A percentile compares a stretch with the other conserved stretches of the same genome.
Conservation (phyloP, 2,888 invertebrate species). For the Eumacrocentrus americanus region DNA sequence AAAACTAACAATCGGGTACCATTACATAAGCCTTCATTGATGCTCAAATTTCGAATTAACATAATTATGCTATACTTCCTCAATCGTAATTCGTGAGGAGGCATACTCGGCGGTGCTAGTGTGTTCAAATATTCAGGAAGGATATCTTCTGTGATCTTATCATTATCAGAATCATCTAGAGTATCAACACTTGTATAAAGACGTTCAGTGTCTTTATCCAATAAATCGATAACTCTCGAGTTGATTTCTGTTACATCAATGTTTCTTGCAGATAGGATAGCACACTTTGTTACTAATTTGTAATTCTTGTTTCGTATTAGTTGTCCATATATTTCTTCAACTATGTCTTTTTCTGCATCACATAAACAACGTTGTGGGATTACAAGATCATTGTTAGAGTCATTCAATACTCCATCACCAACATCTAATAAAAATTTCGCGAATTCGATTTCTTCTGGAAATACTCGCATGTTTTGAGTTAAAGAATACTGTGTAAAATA, state of each 20-base stretch:
- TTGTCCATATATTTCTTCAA: background rate
- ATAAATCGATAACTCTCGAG: background rate
- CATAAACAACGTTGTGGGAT: background rate
- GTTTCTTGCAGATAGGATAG: background rate
- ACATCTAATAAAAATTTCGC: background rate
- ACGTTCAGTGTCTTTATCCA: background rate
- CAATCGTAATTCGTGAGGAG: background rate
- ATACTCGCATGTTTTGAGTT: background rate
- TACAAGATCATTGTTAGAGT: background rate
- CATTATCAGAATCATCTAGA: background rate
- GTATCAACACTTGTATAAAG: background rate
- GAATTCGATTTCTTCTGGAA: background rate
- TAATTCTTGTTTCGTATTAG: background rate
- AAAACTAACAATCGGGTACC: background rate
- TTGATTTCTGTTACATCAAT: background rate
- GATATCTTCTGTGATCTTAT: background rate
- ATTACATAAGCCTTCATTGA: background rate
- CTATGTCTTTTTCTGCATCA: background rate
- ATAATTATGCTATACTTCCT: background rate
- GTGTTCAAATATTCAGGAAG: background rate
- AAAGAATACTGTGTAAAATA: background rate
- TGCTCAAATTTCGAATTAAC: background rate
- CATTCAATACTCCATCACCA: background rate
- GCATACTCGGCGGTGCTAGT: background rate
- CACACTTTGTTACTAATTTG: background rate